A percentile compares a stretch with the other conserved stretches of the same genome.
phyloP scores from a whole-genome alignment of 2,113 vertebrate species.

The Zonotrichia leucophrys region DNA sequence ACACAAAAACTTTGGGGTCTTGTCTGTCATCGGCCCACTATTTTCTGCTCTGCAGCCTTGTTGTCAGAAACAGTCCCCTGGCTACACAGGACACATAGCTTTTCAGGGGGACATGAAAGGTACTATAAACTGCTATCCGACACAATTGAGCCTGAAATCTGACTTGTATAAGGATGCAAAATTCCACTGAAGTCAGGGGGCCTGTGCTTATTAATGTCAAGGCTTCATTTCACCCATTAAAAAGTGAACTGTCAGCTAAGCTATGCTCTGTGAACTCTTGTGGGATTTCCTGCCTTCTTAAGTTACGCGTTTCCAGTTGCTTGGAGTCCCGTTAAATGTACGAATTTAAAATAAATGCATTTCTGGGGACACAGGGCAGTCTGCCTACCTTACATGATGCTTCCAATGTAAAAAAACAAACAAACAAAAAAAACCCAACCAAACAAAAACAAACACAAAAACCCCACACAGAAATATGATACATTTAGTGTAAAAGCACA shows the following conservation, averaged over 20 bases:
- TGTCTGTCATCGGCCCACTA: slow-evolving; percentile 33
- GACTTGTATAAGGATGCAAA: slow-evolving; percentile 11
- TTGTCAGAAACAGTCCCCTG: slow-evolving; percentile 35
- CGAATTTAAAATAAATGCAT: not conserved
- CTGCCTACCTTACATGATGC: not conserved
- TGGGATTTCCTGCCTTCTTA: slow-evolving; percentile 54
- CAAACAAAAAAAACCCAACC: not conserved
- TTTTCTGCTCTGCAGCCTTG: slow-evolving; percentile 23
- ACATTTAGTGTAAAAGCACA: not conserved
- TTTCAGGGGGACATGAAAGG: slow-evolving; percentile 35
- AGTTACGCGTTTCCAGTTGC: slow-evolving; percentile 13
- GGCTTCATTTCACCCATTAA: slow-evolving; percentile 54
- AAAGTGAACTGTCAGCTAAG: slow-evolving; percentile 49
- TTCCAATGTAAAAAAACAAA: not conserved
- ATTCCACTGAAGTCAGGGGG: slow-evolving; percentile 32
- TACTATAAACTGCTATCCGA: slow-evolving; percentile 18
- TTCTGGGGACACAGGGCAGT: not conserved
- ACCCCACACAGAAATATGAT: not conserved
- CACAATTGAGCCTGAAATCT: slow-evolving; percentile 43
- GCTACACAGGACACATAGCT: not conserved
- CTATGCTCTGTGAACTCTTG: slow-evolving; percentile 18
- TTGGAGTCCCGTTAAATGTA: not conserved
- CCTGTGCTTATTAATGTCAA: slow-evolving; percentile 46
- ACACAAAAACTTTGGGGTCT: slow-evolving; percentile 22
- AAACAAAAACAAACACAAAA: not conserved